phyloP scores from a whole-genome alignment of 2,797 vertebrate genomes.

The Cirrhinus molitorella region DNA sequence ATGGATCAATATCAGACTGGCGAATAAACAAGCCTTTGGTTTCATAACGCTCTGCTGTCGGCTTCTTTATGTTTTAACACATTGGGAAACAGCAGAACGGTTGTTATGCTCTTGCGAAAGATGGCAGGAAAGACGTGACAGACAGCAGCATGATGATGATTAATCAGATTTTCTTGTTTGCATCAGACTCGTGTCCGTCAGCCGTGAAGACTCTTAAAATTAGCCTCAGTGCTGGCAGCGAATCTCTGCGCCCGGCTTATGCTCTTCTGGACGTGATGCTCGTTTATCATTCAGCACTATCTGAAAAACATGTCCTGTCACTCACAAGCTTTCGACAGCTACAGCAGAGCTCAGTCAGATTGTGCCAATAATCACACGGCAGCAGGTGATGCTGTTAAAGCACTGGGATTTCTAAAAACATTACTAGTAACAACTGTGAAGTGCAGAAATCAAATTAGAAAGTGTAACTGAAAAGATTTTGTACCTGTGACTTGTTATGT shows the following conservation, averaged over 20 bases:
- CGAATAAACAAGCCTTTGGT: constrained; percentile 29
- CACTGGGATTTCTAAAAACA: background rate
- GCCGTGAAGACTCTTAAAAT: background rate
- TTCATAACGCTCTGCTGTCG: constrained; percentile 6
- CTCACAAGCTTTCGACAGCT: background rate
- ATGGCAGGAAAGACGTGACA: constrained; percentile 26
- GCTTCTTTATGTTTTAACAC: background rate
- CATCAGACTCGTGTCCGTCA: constrained; percentile 1
- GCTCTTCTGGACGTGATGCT: background rate
- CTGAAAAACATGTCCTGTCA: constrained; percentile 17
- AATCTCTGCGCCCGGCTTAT: background rate
- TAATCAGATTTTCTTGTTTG: constrained; percentile 32
- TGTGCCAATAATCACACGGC: background rate
- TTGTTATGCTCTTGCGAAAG: constrained; percentile 39
- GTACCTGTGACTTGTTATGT: background rate
- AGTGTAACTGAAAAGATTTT: background rate
- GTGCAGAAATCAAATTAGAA: background rate
- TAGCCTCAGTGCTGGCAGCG: background rate
- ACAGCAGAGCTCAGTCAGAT: background rate
- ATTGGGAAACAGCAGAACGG: background rate
- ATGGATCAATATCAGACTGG: constrained; percentile 30
- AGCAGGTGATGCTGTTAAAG: background rate
- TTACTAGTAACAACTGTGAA: background rate
- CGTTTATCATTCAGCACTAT: constrained; percentile 8
- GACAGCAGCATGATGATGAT: constrained; percentile 16